A percentile compares a stretch with the other conserved stretches of the same genome.
Evolutionary conservation across 1,140 invertebrate genomes (phyloP).

Genomic region (Drosophila auraria): DNA sequence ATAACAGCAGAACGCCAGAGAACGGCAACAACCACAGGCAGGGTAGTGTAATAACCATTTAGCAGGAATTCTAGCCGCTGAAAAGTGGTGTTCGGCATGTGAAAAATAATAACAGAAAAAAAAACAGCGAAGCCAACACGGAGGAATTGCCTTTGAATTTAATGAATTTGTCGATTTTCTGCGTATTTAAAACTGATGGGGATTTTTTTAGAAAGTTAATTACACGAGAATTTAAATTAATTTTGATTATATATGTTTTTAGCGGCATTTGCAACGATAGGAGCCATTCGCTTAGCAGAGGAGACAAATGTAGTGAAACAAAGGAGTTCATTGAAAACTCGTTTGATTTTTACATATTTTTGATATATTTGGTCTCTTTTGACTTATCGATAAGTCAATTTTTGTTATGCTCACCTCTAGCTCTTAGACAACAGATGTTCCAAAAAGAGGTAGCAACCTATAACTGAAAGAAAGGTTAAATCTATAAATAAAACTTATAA

Average conservation of each 20-base stretch:
- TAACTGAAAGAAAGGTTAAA: neutral
- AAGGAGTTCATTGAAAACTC: neutral
- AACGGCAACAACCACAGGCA: neutral
- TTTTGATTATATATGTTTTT: neutral
- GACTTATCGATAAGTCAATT: neutral
- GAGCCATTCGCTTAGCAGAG: too few relatives aligned
- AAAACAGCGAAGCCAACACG: neutral
- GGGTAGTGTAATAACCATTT: slow-evolving; percentile 20
- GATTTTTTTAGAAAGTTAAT: neutral
- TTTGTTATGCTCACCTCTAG: neutral
- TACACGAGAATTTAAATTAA: neutral
- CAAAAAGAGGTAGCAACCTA: too few relatives aligned
- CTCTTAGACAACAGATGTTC: too few relatives aligned
- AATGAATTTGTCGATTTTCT: neutral
- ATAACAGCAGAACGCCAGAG: neutral
- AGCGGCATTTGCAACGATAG: neutral
- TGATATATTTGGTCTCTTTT: too few relatives aligned
- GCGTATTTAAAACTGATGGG: neutral
- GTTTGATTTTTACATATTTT: neutral
- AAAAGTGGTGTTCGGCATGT: slow-evolving; percentile 3
- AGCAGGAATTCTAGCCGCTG: slow-evolving; percentile 4
- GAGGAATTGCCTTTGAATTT: neutral
- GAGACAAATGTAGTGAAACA: neutral
- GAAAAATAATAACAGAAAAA: neutral
- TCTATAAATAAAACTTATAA: neutral